Conservation (phyloP, 2,888 invertebrate species). For the Macroteleia sp. region DNA sequence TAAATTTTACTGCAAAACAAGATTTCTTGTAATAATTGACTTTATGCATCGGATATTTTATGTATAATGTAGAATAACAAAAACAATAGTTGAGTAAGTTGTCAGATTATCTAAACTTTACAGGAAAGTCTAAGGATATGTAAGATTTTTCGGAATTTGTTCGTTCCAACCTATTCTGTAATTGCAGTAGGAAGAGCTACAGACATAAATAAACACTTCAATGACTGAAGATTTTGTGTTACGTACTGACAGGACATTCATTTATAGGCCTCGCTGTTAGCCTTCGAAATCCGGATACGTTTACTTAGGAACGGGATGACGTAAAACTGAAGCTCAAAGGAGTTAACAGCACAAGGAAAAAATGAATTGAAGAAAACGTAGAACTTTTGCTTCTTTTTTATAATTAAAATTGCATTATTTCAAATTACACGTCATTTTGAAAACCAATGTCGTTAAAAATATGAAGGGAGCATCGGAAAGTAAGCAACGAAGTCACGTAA, state of each 20-base stretch:
- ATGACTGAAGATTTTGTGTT: slow-evolving; percentile 18
- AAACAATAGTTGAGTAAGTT: too few relatives aligned
- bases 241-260: slow-evolving; percentile 20
- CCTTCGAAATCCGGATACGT: slow-evolving; percentile 36
- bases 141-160: not conserved
- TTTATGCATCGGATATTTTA: too few relatives aligned
- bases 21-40: too few relatives aligned
- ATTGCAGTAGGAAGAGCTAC: slow-evolving; percentile 15
- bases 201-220: slow-evolving; percentile 13
- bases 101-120: too few relatives aligned
- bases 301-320: slow-evolving; percentile 7
- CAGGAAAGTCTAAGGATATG: too few relatives aligned
- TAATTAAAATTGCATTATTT: too few relatives aligned
- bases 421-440: slow-evolving; percentile 18
- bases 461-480: not conserved
- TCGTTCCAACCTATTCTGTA: slow-evolving; percentile 9
- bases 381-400: not conserved
- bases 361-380: not conserved
- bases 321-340: not conserved
- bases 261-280: slow-evolving; percentile 16
- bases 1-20: too few relatives aligned
- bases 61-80: too few relatives aligned
- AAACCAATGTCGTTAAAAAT: slow-evolving; percentile 8
- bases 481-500: slow-evolving; percentile 9
- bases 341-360: not conserved